phyloP scores from a whole-genome alignment of 2,797 vertebrate species.

The Salmo trutta region DNA sequence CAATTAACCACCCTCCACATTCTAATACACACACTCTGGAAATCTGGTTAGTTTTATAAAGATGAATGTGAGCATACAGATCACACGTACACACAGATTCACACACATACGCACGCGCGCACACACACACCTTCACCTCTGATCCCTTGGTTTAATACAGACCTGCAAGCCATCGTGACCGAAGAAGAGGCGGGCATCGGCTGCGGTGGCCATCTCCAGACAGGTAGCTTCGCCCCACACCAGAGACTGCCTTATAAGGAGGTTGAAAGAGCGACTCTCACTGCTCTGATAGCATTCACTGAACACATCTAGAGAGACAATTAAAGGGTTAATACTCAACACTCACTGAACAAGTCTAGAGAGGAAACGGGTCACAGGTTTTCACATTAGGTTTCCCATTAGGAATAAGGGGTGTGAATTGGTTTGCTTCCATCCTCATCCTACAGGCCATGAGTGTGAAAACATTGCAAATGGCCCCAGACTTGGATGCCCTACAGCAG shows the following conservation, averaged over 20 bases:
- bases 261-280: constrained; percentile 75
- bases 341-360: too few species aligned
- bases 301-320: constrained; percentile 39
- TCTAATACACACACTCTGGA: background rate
- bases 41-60: background rate
- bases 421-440: too few species aligned
- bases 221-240: constrained; percentile 81
- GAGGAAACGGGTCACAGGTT: too few species aligned
- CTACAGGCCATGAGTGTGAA: too few species aligned
- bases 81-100: background rate
- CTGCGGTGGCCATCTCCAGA: constrained; percentile 83
- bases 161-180: constrained; percentile 92
- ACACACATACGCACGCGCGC: too few species aligned
- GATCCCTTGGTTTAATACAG: constrained; percentile 5
- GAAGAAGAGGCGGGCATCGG: constrained; percentile 85
- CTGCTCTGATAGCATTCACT: constrained; percentile 72
- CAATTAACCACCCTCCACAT: background rate
- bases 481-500: too few species aligned
- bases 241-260: constrained; percentile 79
- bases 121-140: background rate
- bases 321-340: too few species aligned
- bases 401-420: too few species aligned
- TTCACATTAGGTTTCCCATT: too few species aligned
- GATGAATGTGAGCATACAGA: background rate
- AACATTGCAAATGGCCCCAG: too few species aligned